These are phyloP conservation scores for Popillia japonica DNA, from an alignment of 1,140 invertebrate genomes.

Conservation along the genomic window DNA sequence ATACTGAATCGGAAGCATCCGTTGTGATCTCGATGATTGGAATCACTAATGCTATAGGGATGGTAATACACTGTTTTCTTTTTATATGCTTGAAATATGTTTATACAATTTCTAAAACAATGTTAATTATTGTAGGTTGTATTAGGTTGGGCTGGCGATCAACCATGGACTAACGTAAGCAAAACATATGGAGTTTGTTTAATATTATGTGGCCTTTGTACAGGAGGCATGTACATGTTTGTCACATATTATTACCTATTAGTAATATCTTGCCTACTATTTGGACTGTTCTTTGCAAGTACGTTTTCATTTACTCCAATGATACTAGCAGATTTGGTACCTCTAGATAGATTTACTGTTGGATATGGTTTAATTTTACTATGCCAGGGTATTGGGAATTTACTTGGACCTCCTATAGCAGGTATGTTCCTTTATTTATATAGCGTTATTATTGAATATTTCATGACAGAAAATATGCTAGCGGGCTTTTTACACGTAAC, in stretches of 20 bases:
- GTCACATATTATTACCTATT: slow-evolving; percentile 69
- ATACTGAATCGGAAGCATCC: slow-evolving; percentile 76
- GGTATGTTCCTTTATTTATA: slow-evolving; percentile 55
- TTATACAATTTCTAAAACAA: neutral
- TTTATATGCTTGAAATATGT: neutral
- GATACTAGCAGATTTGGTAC: slow-evolving; percentile 82
- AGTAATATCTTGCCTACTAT: slow-evolving; percentile 69
- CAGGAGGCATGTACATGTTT: slow-evolving; percentile 75
- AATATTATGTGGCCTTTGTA: slow-evolving; percentile 76
- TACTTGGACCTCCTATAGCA: slow-evolving; percentile 68
- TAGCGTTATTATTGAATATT: too few species aligned
- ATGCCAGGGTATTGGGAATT: slow-evolving; percentile 79
- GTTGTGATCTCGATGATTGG: slow-evolving; percentile 83
- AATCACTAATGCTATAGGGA: slow-evolving; percentile 88
- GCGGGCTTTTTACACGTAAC: too few species aligned
- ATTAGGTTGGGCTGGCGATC: slow-evolving; percentile 89
- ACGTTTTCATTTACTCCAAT: slow-evolving; percentile 88
- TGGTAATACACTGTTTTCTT: slow-evolving; percentile 68
- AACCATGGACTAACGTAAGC: slow-evolving; percentile 83
- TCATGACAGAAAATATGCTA: too few species aligned
- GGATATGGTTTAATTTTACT: slow-evolving; percentile 88
- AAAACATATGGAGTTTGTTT: slow-evolving; percentile 83
- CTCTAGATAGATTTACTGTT: slow-evolving; percentile 82
- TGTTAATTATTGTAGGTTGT: slow-evolving; percentile 67
- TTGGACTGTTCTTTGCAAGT: slow-evolving; percentile 86